Evolutionary conservation across 1,140 invertebrate genomes (phyloP), one percentile per base, ranked within the genome.

Genomic region (Papilio polytes): DNA sequence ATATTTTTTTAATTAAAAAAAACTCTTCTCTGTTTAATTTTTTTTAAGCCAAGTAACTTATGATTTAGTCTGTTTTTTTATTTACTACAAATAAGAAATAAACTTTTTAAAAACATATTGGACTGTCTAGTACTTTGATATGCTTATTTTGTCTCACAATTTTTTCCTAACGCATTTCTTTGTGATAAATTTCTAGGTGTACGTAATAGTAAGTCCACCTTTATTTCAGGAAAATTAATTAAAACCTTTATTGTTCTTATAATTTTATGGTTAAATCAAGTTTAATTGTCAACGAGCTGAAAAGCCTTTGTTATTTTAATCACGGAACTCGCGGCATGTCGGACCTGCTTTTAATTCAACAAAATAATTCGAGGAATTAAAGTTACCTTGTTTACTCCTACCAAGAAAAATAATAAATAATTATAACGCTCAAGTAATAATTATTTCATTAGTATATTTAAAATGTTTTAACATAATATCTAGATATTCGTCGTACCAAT

Each of bases 221-320:
- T 18, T 70, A 70, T 70, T 70, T 36, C 63, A 70, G 63, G 63
- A 70, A 70, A 36, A 70, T 70, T 70, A 70, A 70, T 70, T 70
- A 70, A 70, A 31, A 70, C 63, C 63, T 70, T 70, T 70, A 70
- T 70, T 70, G 63, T 70, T 70, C 63, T 70, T 70, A 70, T 31
- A 70, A 70, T 70, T 70, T 70, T 70, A 26, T 70, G 63, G 63
- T 70, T 70, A 70, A 70, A 70, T 70, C 26, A 70, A 70, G 63
- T 70, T 70, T 70, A 31, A 70, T 70, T 70, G 63, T 70, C 63
- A 31, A 70, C 63, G 63, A 70, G 12, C 26, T 70, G 63, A 70
- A 36, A 70, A 36, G 63, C 63, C 26, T 70, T 70, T 70, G 63
- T 48, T 48, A 48, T 48, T 48, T 13, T 48, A 48, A 70, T 70